These are phyloP conservation scores for Bombus picipes DNA, from an alignment of 1,140 invertebrate species.

Conservation along the genomic window DNA sequence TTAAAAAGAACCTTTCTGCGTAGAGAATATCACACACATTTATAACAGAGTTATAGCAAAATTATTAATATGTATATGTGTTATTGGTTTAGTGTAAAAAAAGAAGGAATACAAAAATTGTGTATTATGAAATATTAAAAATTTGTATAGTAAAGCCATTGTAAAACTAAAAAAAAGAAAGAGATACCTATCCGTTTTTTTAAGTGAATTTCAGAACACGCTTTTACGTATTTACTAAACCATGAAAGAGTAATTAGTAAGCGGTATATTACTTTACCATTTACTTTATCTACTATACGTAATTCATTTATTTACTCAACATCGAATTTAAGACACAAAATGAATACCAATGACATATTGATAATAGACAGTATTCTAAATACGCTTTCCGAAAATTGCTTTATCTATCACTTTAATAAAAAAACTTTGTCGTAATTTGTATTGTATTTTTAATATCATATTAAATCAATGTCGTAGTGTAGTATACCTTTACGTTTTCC, in stretches of 20 bases:
- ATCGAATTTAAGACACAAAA: conserved; percentile 61
- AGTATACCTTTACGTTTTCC: conserved; percentile 52
- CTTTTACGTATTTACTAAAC: conserved; percentile 48
- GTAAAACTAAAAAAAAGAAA: conserved; percentile 41
- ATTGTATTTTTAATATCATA: conserved; percentile 29
- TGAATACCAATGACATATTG: conserved; percentile 51
- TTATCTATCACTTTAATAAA: conserved; percentile 15
- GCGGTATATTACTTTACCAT: background rate
- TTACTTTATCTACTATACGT: conserved; percentile 56
- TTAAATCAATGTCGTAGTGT: conserved; percentile 65
- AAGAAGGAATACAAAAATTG: conserved; percentile 24
- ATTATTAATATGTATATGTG: conserved; percentile 34
- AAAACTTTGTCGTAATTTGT: background rate
- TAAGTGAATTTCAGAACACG: conserved; percentile 37
- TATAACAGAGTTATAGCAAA: conserved; percentile 49
- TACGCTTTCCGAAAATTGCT: conserved; percentile 34
- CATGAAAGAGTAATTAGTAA: conserved; percentile 34
- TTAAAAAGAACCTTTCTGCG: conserved; percentile 54
- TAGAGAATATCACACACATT: conserved; percentile 40
- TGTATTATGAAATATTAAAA: conserved; percentile 23
- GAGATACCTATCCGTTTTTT: background rate
- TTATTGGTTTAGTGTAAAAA: conserved; percentile 30
- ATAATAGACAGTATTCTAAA: conserved; percentile 40
- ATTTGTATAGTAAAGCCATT: conserved; percentile 25
- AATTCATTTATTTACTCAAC: conserved; percentile 56